A percentile compares a stretch with the other conserved stretches of the same genome.
phyloP scores from a whole-genome alignment of 2,797 vertebrate species.

The Malurus splendens region DNA sequence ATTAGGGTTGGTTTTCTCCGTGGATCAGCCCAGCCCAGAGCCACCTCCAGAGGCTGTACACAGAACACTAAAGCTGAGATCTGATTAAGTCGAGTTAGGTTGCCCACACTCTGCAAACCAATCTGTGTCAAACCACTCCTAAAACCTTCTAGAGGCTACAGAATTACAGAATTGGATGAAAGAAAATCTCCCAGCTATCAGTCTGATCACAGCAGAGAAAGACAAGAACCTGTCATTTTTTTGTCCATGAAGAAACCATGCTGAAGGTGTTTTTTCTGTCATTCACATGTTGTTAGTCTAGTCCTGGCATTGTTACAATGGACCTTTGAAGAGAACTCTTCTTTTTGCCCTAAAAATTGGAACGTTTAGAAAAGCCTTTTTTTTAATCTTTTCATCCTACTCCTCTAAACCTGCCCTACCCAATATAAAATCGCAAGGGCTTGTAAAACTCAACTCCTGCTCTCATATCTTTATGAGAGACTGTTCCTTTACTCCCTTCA shows the following conservation, averaged over 20 bases:
- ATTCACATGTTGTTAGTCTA: background rate
- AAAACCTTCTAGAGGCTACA: background rate
- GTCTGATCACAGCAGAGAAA: background rate
- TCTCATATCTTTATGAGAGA: background rate
- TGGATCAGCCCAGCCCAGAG: background rate
- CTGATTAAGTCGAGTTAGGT: background rate
- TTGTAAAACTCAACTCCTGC: background rate
- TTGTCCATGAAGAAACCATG: background rate
- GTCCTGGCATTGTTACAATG: background rate
- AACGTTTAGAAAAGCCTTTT: background rate
- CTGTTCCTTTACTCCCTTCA: background rate
- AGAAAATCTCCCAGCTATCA: background rate
- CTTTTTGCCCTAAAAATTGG: background rate
- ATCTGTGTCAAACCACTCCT: background rate
- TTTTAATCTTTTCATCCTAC: background rate
- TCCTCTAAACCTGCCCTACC: background rate
- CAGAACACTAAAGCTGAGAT: background rate
- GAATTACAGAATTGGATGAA: background rate
- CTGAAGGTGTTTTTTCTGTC: background rate
- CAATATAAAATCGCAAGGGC: background rate
- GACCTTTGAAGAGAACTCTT: background rate
- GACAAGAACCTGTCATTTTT: background rate
- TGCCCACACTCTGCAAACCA: background rate
- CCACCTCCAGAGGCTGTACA: background rate
- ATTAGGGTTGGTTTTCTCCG: background rate